Conservation (phyloP, 2,113 vertebrate species). For the Lynx canadensis region DNA sequence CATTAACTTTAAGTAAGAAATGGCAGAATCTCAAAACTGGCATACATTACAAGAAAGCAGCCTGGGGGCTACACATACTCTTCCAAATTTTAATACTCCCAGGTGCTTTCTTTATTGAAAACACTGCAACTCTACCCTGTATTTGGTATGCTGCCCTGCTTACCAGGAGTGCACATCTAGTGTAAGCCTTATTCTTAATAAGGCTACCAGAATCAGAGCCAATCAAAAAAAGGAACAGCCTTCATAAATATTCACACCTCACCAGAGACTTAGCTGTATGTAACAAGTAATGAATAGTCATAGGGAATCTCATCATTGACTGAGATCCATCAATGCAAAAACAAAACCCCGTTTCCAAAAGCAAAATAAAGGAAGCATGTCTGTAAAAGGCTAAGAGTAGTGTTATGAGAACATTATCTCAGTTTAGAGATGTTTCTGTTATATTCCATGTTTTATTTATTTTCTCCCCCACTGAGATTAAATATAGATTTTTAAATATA, state of each 20-base stretch:
- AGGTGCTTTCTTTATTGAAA: constrained; percentile 36
- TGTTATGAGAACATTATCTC: not conserved
- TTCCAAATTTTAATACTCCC: constrained; percentile 51
- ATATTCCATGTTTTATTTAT: not conserved
- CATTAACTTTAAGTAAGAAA: constrained; percentile 50
- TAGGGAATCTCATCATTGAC: constrained; percentile 40
- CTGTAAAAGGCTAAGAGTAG: not conserved
- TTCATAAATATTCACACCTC: constrained; percentile 58
- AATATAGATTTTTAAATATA: constrained; percentile 4
- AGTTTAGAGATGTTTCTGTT: not conserved
- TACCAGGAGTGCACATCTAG: constrained; percentile 42
- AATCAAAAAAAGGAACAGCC: constrained; percentile 39
- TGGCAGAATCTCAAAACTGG: constrained; percentile 53
- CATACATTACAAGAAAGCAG: constrained; percentile 21
- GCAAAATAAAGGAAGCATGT: not conserved
- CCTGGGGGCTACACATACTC: not conserved
- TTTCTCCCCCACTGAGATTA: not conserved
- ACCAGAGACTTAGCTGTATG: constrained; percentile 53
- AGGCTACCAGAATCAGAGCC: constrained; percentile 58
- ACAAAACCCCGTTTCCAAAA: constrained; percentile 21
- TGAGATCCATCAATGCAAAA: constrained; percentile 33
- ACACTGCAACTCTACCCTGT: not conserved
- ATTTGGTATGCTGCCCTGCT: constrained; percentile 21
- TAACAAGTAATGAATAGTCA: constrained; percentile 61
- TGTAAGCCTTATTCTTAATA: constrained; percentile 50